Percentiles rank a stretch among this genome's conserved stretches.
phyloP scores from a whole-genome alignment of 2,113 vertebrate species.

The Elgaria multicarinata region DNA sequence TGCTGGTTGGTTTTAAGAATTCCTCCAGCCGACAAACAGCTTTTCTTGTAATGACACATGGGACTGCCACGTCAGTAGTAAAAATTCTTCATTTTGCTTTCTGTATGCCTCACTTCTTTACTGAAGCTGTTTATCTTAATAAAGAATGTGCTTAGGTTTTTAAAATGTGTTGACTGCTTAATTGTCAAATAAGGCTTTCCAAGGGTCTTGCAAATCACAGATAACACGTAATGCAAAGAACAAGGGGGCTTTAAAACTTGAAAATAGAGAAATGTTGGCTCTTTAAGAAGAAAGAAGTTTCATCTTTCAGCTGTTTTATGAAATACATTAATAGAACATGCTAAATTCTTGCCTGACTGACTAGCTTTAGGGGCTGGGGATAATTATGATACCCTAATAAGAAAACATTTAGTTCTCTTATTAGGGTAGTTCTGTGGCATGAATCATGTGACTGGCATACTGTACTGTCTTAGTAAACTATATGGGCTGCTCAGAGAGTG shows the following conservation, averaged over 20 bases:
- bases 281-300: neutral
- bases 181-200: neutral
- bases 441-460: neutral
- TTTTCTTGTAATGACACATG: neutral
- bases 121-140: neutral
- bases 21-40: neutral
- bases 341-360: neutral
- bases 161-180: neutral
- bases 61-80: neutral
- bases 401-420: too few relatives aligned
- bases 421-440: neutral
- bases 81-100: neutral
- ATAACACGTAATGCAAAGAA: neutral
- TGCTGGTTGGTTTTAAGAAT: neutral
- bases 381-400: neutral
- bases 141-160: neutral
- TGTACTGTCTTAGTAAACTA: neutral
- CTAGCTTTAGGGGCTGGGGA: neutral
- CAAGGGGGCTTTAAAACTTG: neutral
- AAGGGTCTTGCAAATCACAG: neutral
- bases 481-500: too few relatives aligned
- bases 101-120: neutral
- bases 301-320: neutral
- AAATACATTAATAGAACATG: neutral
- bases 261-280: neutral